These are phyloP conservation scores for Fulica atra DNA, from an alignment of 2,113 vertebrate species.

Conservation along the genomic window DNA sequence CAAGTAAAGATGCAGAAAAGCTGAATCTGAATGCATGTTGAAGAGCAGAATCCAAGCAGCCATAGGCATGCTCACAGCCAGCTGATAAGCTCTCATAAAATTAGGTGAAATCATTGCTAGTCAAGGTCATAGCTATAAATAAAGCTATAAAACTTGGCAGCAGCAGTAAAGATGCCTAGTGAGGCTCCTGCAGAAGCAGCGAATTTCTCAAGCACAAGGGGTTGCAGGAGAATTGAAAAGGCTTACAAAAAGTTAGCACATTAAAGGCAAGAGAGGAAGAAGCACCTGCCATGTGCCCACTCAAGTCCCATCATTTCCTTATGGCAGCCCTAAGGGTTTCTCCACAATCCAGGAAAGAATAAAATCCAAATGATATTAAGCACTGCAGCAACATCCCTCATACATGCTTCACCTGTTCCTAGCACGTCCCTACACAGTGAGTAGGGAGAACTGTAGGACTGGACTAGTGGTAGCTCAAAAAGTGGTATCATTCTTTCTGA, in stretches of 20 bases:
- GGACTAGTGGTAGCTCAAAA: neutral
- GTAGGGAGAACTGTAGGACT: neutral
- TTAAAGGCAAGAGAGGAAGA: neutral
- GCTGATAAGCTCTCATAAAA: conserved; percentile 16
- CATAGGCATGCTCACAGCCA: neutral
- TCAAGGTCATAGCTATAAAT: conserved; percentile 33
- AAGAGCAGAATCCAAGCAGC: neutral
- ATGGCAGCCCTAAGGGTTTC: neutral
- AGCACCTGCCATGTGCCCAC: neutral
- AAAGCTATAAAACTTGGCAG: conserved; percentile 18
- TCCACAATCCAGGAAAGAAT: neutral
- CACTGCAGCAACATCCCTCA: neutral
- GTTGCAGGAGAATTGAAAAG: neutral
- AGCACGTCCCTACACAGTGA: neutral
- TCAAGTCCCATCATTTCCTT: conserved; percentile 1
- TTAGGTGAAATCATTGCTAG: conserved; percentile 14
- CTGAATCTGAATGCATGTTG: neutral
- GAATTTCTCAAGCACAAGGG: neutral
- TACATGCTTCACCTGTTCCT: neutral
- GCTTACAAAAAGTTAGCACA: neutral
- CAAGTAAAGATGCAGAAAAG: neutral
- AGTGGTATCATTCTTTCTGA: neutral
- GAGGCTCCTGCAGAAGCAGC: neutral
- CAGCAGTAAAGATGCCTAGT: neutral
- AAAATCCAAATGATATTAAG: neutral